phyloP scores from a whole-genome alignment of 2,113 vertebrate species.

The Etheostoma spectabile region DNA sequence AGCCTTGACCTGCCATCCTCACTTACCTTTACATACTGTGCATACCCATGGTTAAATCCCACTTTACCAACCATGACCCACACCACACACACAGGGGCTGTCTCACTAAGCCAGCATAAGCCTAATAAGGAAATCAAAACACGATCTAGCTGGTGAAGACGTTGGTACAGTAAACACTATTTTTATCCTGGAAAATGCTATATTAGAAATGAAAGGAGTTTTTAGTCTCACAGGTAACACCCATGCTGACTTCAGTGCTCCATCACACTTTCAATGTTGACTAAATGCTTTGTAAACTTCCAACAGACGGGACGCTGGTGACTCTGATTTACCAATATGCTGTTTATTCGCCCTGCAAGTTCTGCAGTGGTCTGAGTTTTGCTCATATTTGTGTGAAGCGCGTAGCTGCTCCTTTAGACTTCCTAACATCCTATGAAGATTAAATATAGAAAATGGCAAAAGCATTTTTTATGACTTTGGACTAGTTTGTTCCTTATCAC shows the following conservation, averaged over 20 bases:
- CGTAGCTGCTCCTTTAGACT: neutral
- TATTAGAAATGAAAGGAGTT: slow-evolving; percentile 19
- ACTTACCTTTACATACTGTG: neutral
- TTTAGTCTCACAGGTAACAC: slow-evolving; percentile 44
- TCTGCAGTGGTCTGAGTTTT: neutral
- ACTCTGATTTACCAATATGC: neutral
- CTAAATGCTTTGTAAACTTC: slow-evolving; percentile 4
- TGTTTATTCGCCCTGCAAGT: neutral
- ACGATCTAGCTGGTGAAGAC: neutral
- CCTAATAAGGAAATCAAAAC: slow-evolving; percentile 50
- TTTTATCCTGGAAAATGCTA: slow-evolving; percentile 37
- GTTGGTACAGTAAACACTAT: slow-evolving; percentile 12
- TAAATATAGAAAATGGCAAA: neutral
- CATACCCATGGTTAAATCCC: slow-evolving; percentile 12
- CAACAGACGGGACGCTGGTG: slow-evolving; percentile 13
- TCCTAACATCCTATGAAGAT: neutral
- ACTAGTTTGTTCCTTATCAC: neutral
- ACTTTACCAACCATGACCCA: slow-evolving; percentile 13
- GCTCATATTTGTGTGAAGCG: neutral
- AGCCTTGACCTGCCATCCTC: neutral
- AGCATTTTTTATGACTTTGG: neutral
- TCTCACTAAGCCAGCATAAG: slow-evolving; percentile 22
- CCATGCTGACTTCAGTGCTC: slow-evolving; percentile 29
- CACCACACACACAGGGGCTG: slow-evolving; percentile 9
- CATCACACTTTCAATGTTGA: slow-evolving; percentile 29